Evolutionary conservation across 2,113 vertebrate genomes (phyloP), one percentile per base, ranked within the genome.

Genomic region (Rhinoptilus africanus): DNA sequence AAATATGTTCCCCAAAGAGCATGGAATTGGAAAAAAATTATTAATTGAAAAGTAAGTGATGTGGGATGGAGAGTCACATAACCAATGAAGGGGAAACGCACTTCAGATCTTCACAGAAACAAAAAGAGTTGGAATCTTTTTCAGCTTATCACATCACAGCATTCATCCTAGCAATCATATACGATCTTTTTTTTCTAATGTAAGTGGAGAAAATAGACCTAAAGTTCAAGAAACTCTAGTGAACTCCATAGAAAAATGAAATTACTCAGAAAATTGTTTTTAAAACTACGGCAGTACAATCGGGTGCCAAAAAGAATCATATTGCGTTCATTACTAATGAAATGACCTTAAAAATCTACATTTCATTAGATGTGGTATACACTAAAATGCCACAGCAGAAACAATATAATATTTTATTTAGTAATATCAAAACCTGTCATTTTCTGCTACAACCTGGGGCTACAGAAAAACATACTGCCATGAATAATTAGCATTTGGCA

Each of bases 401-500:
- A 86, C 19, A 85, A 90, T 72, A 51, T 10, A 41, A 74, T 89
- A 78, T 80, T 97, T 96, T 93, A 89, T 93, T 95, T 94, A 93
- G 68, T 88, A 91, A 93, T 93, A 96, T 80, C 47, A 77, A 80
- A 91, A 95, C 68, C 64, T 93, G 91, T 79, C 81, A 90, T 88
- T 93, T 93, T 92, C 80, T 93, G 77, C 76, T 62, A 71, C 62
- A 96, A 82, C 86, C 94, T 72, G 23, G 28, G 85, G 86, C 85
- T 85, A 83, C 32, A 83, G 71, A 83, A 93, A 96, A 83, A 18
- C 32, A 82, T 32, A 81, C 73, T 95, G 48, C 35, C 60, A 63
- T 62, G 12, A 86, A 87, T 85, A 94, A 97, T 92, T 93, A 97
- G 73, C 73, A 94, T 85, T 87, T 95, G 93, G 86, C 85, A 94